Percentiles rank a stretch among this genome's conserved stretches.
These are phyloP conservation scores for Oncopodura yosiiana DNA, from an alignment of 1,140 invertebrate genomes.

Conservation along the genomic window DNA sequence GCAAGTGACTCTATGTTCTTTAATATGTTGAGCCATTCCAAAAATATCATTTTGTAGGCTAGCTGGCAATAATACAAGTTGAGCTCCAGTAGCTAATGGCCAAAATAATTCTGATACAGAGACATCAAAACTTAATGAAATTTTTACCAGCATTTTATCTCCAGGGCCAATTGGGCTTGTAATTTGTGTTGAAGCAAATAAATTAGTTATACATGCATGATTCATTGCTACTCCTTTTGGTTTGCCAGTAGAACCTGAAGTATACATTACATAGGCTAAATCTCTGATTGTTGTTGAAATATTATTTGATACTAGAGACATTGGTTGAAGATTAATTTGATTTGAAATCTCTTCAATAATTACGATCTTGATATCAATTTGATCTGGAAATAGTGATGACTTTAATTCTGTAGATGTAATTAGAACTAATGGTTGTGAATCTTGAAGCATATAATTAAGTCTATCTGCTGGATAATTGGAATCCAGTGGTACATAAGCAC, in stretches of 20 bases:
- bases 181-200: neutral
- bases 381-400: neutral
- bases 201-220: conserved; percentile 7
- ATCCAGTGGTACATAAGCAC: conserved; percentile 11
- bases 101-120: conserved; percentile 7
- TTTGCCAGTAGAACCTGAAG: conserved; percentile 14
- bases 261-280: conserved; percentile 16
- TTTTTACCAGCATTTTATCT: neutral
- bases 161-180: neutral
- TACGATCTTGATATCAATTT: neutral
- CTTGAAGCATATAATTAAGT: conserved; percentile 5
- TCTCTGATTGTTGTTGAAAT: neutral
- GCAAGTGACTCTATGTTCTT: too few species aligned
- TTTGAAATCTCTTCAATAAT: neutral
- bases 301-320: neutral
- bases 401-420: neutral
- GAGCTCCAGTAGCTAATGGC: neutral
- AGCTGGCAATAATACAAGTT: neutral
- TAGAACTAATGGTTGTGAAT: neutral
- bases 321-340: neutral
- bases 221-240: conserved; percentile 17
- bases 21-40: too few species aligned
- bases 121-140: conserved; percentile 6
- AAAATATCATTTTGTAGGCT: too few species aligned
- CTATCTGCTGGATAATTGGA: conserved; percentile 2